phyloP scores from a whole-genome alignment of 2,888 invertebrate species.

The Agrochola macilenta region DNA sequence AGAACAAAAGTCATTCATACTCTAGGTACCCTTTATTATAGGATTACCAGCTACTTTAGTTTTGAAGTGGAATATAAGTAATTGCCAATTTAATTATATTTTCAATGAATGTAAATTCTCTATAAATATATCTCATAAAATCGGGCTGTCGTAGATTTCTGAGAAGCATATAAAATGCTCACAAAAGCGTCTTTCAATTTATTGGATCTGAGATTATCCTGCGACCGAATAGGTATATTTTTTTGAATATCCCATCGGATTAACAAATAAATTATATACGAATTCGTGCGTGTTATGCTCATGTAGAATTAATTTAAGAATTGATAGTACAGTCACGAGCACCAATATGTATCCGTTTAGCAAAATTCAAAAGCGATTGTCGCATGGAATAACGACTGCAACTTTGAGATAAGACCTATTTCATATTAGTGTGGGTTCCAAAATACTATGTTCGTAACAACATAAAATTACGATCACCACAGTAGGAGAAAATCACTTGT shows the following conservation, averaged over 20 bases:
- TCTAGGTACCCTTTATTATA: neutral
- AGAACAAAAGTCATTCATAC: neutral
- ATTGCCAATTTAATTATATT: constrained; percentile 2
- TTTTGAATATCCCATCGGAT: constrained; percentile 58
- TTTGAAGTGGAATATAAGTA: neutral
- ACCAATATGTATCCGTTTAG: too few relatives aligned
- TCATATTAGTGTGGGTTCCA: too few relatives aligned
- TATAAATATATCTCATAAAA: constrained; percentile 14
- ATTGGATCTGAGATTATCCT: constrained; percentile 64
- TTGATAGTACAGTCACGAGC: too few relatives aligned
- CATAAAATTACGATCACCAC: too few relatives aligned
- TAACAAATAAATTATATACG: constrained; percentile 59
- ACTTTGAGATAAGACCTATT: too few relatives aligned
- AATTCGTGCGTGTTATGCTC: constrained; percentile 25
- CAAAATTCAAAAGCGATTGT: too few relatives aligned
- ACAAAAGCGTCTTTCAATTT: constrained; percentile 64
- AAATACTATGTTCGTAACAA: too few relatives aligned
- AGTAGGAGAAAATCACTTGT: too few relatives aligned
- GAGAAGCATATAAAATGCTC: constrained; percentile 47
- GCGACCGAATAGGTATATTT: constrained; percentile 50
- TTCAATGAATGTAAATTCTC: neutral
- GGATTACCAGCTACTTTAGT: neutral
- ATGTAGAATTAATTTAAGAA: constrained; percentile 19
- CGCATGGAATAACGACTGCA: too few relatives aligned
- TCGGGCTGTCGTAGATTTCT: constrained; percentile 34